Conservation (phyloP, 2,888 invertebrate species). For the Ophion costatus region DNA sequence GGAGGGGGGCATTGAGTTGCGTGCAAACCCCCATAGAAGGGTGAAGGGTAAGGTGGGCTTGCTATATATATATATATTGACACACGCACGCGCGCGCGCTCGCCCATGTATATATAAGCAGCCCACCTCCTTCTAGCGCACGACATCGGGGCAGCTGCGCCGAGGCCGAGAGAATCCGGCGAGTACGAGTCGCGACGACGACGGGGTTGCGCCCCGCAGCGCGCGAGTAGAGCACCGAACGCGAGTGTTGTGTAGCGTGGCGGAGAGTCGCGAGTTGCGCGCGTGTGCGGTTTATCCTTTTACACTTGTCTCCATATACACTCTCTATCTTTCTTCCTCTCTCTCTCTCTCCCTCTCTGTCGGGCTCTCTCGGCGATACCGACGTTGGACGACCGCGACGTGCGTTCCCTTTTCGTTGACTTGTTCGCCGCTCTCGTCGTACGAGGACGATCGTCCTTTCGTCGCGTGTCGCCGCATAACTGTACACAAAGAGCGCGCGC, state of each 20-base stretch:
- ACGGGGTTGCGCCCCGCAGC: conserved; percentile 26
- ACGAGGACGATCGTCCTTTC: conserved; percentile 23
- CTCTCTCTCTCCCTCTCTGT: not conserved
- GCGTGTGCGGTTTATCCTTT: conserved; percentile 61
- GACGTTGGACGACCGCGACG: not conserved
- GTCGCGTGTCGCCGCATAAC: not conserved
- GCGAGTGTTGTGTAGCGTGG: conserved; percentile 12
- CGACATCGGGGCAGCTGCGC: conserved; percentile 42
- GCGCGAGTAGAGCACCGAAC: conserved; percentile 3
- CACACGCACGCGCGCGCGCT: too few species aligned
- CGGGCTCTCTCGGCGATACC: not conserved
- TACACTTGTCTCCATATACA: conserved; percentile 51
- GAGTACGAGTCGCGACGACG: conserved; percentile 36
- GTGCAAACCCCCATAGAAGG: conserved; percentile 5
- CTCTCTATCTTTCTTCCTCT: not conserved
- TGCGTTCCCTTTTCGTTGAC: conserved; percentile 2
- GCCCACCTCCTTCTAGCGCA: not conserved
- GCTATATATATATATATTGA: not conserved
- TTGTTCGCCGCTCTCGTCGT: not conserved
- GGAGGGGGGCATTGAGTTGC: not conserved
- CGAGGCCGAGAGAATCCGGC: conserved; percentile 34
- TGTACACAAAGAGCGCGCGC: not conserved
- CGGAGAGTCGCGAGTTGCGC: conserved; percentile 9
- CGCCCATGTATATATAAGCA: not conserved
- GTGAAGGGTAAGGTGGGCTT: conserved; percentile 7